Evolutionary conservation across 2,113 vertebrate genomes (phyloP).

Genomic region (Tenebrosternarchus preto): DNA sequence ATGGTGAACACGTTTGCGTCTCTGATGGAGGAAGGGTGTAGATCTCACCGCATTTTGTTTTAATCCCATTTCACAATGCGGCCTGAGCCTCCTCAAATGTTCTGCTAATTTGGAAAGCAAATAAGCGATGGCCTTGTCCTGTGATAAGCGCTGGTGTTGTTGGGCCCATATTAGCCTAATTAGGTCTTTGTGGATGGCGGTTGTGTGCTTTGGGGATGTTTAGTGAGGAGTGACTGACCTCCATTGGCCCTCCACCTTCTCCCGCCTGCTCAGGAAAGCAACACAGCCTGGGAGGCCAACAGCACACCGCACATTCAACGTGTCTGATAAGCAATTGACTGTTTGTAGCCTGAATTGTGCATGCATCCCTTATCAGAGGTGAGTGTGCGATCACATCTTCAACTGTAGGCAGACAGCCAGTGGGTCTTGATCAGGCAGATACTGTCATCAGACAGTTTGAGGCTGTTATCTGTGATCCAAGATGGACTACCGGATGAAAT

Average conservation of each 20-base stretch:
- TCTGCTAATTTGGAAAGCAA: slow-evolving; percentile 74
- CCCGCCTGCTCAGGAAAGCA: slow-evolving; percentile 31
- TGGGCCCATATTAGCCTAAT: slow-evolving; percentile 70
- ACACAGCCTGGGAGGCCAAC: slow-evolving; percentile 31
- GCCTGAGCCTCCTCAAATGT: slow-evolving; percentile 64
- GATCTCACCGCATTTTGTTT: slow-evolving; percentile 65
- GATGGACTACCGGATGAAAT: slow-evolving; percentile 34
- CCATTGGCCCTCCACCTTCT: slow-evolving; percentile 36
- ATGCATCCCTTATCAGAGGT: slow-evolving; percentile 3
- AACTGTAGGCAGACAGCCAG: slow-evolving; percentile 22
- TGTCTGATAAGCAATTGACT: slow-evolving; percentile 15
- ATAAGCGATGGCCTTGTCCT: slow-evolving; percentile 67
- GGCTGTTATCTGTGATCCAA: slow-evolving; percentile 40
- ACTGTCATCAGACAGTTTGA: slow-evolving; percentile 20
- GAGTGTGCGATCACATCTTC: slow-evolving; percentile 3
- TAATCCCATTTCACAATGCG: slow-evolving; percentile 72
- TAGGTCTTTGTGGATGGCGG: slow-evolving; percentile 53
- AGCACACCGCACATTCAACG: slow-evolving; percentile 18
- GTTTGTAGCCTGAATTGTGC: slow-evolving; percentile 22
- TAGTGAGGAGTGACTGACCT: slow-evolving; percentile 34
- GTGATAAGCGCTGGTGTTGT: slow-evolving; percentile 70
- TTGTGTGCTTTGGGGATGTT: slow-evolving; percentile 36
- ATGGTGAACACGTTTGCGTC: slow-evolving; percentile 20
- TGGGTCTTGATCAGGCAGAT: slow-evolving; percentile 25
- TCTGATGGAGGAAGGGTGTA: slow-evolving; percentile 37